These are phyloP conservation scores for Eucriotettix oculatus DNA, from an alignment of 2,888 invertebrate genomes.

Conservation along the genomic window DNA sequence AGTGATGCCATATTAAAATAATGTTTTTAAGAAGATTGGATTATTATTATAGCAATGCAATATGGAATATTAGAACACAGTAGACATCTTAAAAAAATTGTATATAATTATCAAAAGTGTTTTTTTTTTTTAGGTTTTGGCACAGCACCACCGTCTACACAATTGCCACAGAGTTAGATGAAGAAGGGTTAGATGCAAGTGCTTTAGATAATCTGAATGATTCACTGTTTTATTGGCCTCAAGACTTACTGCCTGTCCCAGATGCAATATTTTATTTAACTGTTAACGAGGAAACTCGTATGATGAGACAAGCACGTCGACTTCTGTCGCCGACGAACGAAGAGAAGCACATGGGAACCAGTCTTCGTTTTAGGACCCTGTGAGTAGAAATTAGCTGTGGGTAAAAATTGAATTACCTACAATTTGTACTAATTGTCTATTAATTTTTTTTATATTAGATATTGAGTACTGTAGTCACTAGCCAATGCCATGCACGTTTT, in stretches of 20 bases:
- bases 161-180: conserved; percentile 22
- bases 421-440: no score
- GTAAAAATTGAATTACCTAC: no score
- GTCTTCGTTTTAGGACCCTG: neutral
- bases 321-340: neutral
- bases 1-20: no score
- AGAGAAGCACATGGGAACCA: neutral
- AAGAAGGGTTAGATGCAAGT: conserved; percentile 11
- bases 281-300: conserved; percentile 25
- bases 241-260: conserved; percentile 26
- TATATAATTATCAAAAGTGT: no score
- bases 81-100: no score
- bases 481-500: no score
- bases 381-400: neutral
- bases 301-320: conserved; percentile 19
- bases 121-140: conserved; percentile 24
- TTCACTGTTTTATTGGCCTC: conserved; percentile 26
- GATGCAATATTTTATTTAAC: conserved; percentile 26
- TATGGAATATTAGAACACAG: no score
- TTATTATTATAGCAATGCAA: no score
- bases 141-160: conserved; percentile 30
- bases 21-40: no score
- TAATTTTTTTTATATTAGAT: no score
- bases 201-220: conserved; percentile 20
- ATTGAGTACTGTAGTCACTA: no score